Base-by-base conservation (phyloP, 2,888 invertebrate species). In the Callimorpha dominula region DNA sequence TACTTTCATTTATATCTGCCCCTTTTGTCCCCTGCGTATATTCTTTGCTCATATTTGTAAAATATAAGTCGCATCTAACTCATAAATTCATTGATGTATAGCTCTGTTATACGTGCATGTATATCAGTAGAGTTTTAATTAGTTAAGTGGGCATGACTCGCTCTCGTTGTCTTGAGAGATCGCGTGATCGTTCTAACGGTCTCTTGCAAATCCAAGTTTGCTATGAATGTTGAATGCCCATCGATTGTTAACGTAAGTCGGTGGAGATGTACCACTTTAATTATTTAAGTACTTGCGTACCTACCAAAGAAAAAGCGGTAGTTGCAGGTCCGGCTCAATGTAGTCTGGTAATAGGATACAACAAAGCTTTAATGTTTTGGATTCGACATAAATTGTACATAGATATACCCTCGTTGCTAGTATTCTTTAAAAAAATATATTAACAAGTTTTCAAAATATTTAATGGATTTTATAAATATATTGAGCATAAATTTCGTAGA, bases 121-220 rank as follows among this genome's bases (percentile, higher is more conserved):
- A 68, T 71, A 75, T 76, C 71, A 72, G 78, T 75, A 72, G 74
- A 72, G 81, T 85, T 85, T 92, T 93, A 93, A 94, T 94, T 93
- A 93, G 86, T 92, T 87, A 92, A 93, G 91, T 93, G 90, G 90
- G 81, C 82, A 85, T 81, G 88, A 84, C 79, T 86, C 84, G 87
- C 83, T 90, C 88, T 87, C 87, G 85, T 87, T 88, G 84, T 84
- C 85, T 86, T 82, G 84, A 71, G 77, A 79, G 86, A 87, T 91
- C 87, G 91, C 90, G 88, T 92, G 91, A 86, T 84, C 79, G 84
- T 83, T 83, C 74, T 83, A 88, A 88, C 88, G 87, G 87, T 83
- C 86, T 84, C 86, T 83, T 87, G 86, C 85, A 75, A 88, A 88
- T 88, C 85, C 85, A 87, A 85, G 85, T 87, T 82, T 83, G 82